Base-by-base conservation (phyloP, 2,797 vertebrate genomes). In the Acanthiza pusilla region DNA sequence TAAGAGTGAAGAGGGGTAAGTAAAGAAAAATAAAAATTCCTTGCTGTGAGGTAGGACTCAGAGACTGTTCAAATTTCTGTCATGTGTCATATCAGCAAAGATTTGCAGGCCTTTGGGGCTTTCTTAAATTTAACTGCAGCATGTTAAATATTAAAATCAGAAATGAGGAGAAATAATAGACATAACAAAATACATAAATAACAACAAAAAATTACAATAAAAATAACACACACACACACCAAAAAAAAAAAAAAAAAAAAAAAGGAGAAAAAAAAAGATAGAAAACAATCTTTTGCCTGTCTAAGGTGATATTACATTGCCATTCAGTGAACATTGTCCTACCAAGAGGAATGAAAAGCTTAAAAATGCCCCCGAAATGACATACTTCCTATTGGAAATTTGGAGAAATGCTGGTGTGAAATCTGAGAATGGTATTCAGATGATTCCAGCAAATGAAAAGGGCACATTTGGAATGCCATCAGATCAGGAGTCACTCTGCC, bases 291-390 rank as follows among this genome's bases (percentile, higher is more conserved):
- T 19, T 60, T 12, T 5, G n/a, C 11, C 11, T n/a, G 17, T 15
- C 16, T 80, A 47, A 71, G 20, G 9, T 45, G 53, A 25, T n/a
- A 54, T 30, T 12, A 36, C 10, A 15, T 18, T 18, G 3, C 2
- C 11, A 21, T 58, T 54, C 38, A 36, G 5, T 36, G 13, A 83
- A 50, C 5, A 19, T 7, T 83, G 7, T 8, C 4, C 8, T 36
- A 6, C 25, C 20, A 68, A 61, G 14, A 71, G 4, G 23, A 91
- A 67, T 11, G 16, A 58, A 34, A 51, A 2, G 0, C 25, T 48
- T 36, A 38, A 72, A 62, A 30, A 43, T 19, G 0, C 1, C 5
- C 8, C 3, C 4, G 0, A 40, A 17, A 2, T 1, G 2, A 42
- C n/a, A 8, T 54, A 51, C 80, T 72, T 42, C 30, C 9, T 29